Percentiles rank a stretch among this genome's conserved stretches.
phyloP scores from a whole-genome alignment of 2,888 invertebrate species.

The Resseliella maxima region DNA sequence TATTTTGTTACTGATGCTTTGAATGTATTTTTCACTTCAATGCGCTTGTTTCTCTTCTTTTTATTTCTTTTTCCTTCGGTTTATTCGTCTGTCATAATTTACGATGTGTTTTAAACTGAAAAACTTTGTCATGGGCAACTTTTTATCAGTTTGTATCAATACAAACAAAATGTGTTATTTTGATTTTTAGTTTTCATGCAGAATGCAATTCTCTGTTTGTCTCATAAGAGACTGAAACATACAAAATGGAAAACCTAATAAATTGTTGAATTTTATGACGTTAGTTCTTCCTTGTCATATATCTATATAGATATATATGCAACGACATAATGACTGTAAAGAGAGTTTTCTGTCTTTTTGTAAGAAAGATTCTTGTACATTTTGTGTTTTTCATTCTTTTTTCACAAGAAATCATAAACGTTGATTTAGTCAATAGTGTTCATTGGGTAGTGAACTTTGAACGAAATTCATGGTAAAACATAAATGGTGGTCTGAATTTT shows the following conservation, averaged over 20 bases:
- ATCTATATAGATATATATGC: too few relatives aligned
- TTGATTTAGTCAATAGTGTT: background rate
- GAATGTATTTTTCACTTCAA: too few relatives aligned
- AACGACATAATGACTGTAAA: background rate
- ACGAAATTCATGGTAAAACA: background rate
- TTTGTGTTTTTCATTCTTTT: too few relatives aligned
- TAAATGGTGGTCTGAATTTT: background rate
- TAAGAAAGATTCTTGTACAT: too few relatives aligned
- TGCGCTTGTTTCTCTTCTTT: background rate
- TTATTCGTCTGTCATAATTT: background rate
- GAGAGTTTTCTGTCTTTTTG: background rate
- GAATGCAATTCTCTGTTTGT: background rate
- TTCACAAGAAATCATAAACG: background rate
- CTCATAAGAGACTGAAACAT: too few relatives aligned
- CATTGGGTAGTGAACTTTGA: background rate
- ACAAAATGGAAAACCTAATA: background rate
- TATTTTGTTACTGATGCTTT: too few relatives aligned
- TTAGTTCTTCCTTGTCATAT: background rate
- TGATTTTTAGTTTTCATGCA: background rate
- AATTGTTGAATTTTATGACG: slow-evolving; percentile 15
- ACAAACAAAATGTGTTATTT: too few relatives aligned
- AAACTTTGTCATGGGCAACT: background rate
- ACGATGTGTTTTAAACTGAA: background rate
- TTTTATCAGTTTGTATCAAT: slow-evolving; percentile 5
- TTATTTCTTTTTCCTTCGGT: background rate